Percentiles rank a stretch among this genome's conserved stretches.
Conservation (phyloP, 2,888 invertebrate species). For the Tiliacea citrago region DNA sequence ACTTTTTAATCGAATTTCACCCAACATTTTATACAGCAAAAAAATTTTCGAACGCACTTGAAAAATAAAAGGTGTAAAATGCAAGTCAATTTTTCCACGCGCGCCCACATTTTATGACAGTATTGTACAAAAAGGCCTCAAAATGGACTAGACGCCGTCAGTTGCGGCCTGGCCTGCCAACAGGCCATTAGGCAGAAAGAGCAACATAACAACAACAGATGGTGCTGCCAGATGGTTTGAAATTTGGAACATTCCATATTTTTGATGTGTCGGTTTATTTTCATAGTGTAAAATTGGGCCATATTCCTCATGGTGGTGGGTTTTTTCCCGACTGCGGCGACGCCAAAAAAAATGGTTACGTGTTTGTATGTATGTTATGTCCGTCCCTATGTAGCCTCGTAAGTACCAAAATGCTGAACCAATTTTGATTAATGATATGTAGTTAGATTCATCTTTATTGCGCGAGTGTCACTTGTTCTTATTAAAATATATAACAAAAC, state of each 20-base stretch:
- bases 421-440: too few species aligned
- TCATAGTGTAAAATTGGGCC: conserved; percentile 11
- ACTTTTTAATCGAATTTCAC: neutral
- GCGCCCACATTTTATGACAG: conserved; percentile 17
- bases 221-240: conserved; percentile 30
- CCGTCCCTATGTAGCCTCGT: too few species aligned
- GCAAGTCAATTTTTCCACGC: conserved; percentile 25
- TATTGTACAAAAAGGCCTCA: conserved; percentile 20
- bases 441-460: too few species aligned
- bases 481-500: too few species aligned
- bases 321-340: too few species aligned
- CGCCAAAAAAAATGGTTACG: too few species aligned
- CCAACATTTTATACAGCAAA: conserved; percentile 1
- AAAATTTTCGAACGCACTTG: conserved; percentile 17
- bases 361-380: too few species aligned
- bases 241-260: conserved; percentile 21
- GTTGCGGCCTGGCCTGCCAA: conserved; percentile 38
- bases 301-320: too few species aligned
- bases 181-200: conserved; percentile 23
- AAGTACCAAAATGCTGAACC: too few species aligned
- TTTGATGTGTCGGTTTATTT: conserved; percentile 21
- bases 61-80: conserved; percentile 8
- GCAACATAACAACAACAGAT: conserved; percentile 14
- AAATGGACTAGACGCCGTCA: conserved; percentile 39
- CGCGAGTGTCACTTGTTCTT: too few species aligned